Percentiles rank a stretch among this genome's conserved stretches.
phyloP scores from a whole-genome alignment of 2,797 vertebrate genomes.

The Vireo griseus region DNA sequence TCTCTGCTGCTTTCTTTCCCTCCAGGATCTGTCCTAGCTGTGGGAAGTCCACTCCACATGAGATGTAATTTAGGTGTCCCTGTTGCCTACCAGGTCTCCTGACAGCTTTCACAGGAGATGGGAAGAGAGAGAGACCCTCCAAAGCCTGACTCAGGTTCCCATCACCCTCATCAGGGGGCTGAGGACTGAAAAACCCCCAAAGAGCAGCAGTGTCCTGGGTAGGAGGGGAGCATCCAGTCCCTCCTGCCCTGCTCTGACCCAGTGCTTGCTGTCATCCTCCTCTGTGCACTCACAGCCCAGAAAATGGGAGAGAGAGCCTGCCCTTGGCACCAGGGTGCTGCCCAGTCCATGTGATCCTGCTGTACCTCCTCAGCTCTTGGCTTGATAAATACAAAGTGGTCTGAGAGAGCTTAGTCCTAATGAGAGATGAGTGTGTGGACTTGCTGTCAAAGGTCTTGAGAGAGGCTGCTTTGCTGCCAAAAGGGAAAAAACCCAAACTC shows the following conservation, averaged over 20 bases:
- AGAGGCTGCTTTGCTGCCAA: neutral
- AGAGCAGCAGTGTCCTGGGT: neutral
- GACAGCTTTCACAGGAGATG: fast-evolving
- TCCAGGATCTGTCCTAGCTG: neutral
- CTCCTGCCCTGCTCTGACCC: fast-evolving
- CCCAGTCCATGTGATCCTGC: neutral
- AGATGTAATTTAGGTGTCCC: neutral
- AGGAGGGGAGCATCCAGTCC: neutral
- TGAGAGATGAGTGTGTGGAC: neutral
- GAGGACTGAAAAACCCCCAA: neutral
- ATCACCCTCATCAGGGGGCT: neutral
- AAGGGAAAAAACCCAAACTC: neutral
- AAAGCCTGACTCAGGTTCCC: neutral
- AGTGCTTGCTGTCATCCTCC: neutral
- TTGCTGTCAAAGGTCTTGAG: neutral
- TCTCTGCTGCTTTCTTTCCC: neutral
- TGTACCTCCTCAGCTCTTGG: neutral
- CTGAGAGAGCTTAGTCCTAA: neutral
- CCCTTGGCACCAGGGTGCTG: neutral
- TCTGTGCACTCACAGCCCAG: neutral
- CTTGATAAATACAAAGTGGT: neutral
- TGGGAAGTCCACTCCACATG: neutral
- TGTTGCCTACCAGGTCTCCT: neutral
- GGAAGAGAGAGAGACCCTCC: neutral
- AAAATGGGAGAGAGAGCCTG: neutral